phyloP scores from a whole-genome alignment of 2,113 vertebrate species.

The Nestor notabilis region DNA sequence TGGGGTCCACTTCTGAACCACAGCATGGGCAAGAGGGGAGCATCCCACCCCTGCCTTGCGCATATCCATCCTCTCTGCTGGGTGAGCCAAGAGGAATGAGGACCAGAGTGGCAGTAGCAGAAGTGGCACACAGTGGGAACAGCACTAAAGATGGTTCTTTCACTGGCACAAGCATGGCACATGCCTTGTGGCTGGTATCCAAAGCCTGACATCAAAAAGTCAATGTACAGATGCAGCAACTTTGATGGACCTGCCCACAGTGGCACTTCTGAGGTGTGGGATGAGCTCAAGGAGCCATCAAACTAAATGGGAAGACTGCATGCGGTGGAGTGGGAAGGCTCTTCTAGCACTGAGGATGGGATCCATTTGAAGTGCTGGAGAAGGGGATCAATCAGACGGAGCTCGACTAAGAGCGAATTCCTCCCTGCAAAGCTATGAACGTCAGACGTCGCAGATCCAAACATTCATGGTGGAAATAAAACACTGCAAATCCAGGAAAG shows the following conservation, averaged over 20 bases:
- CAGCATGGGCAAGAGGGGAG: neutral
- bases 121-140: rapidly evolving
- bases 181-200: neutral
- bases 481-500: neutral
- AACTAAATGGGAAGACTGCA: rapidly evolving
- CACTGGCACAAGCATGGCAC: rapidly evolving
- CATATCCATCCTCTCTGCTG: neutral
- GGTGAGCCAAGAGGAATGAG: neutral
- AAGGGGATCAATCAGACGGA: neutral
- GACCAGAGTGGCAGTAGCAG: neutral
- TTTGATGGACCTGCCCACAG: neutral
- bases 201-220: neutral
- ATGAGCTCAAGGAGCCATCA: neutral
- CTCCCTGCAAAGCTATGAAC: neutral
- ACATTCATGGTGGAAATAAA: neutral
- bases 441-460: neutral
- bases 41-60: neutral
- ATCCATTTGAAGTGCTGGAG: neutral
- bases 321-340: neutral
- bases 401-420: neutral
- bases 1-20: neutral
- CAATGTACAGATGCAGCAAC: rapidly evolving
- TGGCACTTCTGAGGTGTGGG: neutral
- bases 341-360: neutral
- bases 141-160: neutral